Evolutionary conservation across 2,113 vertebrate species (phyloP).

Genomic region (Corythornis cristatus): DNA sequence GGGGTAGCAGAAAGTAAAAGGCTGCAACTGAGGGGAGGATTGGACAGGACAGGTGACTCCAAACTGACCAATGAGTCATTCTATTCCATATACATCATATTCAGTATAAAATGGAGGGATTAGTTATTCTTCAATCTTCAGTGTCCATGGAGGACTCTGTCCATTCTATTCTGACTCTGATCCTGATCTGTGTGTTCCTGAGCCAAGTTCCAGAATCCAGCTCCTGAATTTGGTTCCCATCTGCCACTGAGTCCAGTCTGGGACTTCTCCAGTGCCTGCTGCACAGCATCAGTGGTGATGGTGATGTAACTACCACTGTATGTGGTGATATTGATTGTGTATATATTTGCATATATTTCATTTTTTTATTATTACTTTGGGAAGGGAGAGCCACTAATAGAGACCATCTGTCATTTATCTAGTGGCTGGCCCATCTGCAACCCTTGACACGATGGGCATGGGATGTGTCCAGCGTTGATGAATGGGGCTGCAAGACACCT

Average conservation of each 20-base stretch:
- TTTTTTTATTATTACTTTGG: background rate
- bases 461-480: background rate
- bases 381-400: background rate
- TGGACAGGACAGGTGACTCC: background rate
- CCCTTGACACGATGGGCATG: background rate
- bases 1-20: background rate
- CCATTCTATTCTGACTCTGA: background rate
- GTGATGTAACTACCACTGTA: background rate
- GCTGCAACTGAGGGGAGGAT: background rate
- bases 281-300: background rate
- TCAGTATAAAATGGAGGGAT: background rate
- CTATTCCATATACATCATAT: background rate
- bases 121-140: background rate
- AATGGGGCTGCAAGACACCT: background rate
- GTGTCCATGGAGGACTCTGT: background rate
- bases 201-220: background rate
- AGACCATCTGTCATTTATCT: background rate
- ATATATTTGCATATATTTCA: background rate
- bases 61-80: background rate
- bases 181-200: background rate
- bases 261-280: background rate
- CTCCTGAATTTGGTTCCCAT: background rate
- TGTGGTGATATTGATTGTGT: background rate
- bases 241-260: background rate
- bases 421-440: background rate